phyloP scores from a whole-genome alignment of 2,888 invertebrate genomes.

The Dynastes hyllus region DNA sequence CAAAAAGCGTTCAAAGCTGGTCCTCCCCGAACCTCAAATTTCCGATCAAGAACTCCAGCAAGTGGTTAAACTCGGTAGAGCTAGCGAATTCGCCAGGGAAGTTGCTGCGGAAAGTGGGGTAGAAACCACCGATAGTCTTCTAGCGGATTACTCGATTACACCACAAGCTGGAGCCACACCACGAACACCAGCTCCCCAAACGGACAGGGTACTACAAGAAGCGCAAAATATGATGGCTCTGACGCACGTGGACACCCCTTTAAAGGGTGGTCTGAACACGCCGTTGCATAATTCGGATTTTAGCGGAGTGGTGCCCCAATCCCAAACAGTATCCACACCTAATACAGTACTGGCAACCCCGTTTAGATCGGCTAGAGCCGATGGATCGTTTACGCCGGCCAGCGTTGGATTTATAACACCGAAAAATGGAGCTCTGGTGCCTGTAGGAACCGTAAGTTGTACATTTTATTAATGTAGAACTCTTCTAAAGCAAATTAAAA shows the following conservation, averaged over 20 bases:
- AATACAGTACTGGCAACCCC: constrained; percentile 94
- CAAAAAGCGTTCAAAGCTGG: constrained; percentile 94
- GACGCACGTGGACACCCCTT: constrained; percentile 97
- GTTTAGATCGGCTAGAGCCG: constrained; percentile 82
- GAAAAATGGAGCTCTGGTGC: constrained; percentile 72
- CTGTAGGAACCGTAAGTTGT: constrained; percentile 61
- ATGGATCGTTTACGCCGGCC: constrained; percentile 77
- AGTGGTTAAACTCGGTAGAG: constrained; percentile 93
- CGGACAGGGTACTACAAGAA: constrained; percentile 91
- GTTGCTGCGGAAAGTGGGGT: constrained; percentile 85
- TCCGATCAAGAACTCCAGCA: constrained; percentile 94
- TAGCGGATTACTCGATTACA: constrained; percentile 92
- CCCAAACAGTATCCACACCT: constrained; percentile 84
- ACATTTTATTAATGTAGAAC: background rate
- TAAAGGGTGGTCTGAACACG: constrained; percentile 97
- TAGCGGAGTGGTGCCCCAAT: constrained; percentile 85
- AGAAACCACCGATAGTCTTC: constrained; percentile 87
- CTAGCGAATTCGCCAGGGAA: constrained; percentile 93
- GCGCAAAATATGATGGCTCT: constrained; percentile 99
- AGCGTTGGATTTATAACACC: constrained; percentile 77
- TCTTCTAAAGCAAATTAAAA: too few species aligned
- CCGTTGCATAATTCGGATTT: constrained; percentile 94
- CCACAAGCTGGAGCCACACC: constrained; percentile 83
- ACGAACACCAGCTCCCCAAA: constrained; percentile 88
- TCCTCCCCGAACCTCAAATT: constrained; percentile 97